Evolutionary conservation across 2,113 vertebrate species (phyloP), one percentile per base, ranked within the genome.

Genomic region (Empidonax traillii): DNA sequence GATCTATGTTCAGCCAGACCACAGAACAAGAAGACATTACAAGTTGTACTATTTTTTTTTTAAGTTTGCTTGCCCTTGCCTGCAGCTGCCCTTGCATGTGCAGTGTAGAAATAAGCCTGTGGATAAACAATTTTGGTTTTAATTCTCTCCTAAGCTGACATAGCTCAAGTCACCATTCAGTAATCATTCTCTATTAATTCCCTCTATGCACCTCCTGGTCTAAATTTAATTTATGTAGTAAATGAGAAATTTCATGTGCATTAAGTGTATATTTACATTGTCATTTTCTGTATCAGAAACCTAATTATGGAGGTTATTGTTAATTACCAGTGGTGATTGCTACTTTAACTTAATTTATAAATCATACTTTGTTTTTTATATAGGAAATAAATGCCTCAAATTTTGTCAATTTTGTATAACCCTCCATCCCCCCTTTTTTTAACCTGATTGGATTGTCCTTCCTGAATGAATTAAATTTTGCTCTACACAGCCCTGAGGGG

Each of bases 221-320:
- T 87, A 97, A 96, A 95, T 96, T 98, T 97, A 97, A 91, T 95
- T 98, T 97, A 90, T 97, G 88, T 97, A 98, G 98, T 96, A 77
- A 97, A 97, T 96, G 95, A 98, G 92, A 96, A 93, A 92, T 82
- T 98, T 89, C 90, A 82, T 97, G 97, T 96, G 94, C 96, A 96
- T 98, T 97, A 95, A 97, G 72, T 97, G 96, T 98, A 96, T 97
- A 96, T 97, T 98, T 97, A 97, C 96, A 92, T 98, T 98, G 96
- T 97, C 97, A 97, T 97, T 98, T 98, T 98, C 97, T 98, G 98
- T 98, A 98, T 98, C 97, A 98, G 93, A 98, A 98, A 90, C 94
- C 96, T 98, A 96, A 97, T 97, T 96, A 95, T 95, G 90, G 91
- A 98, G 93, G 97, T 97, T 97, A 96, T 85, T 98, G 97, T 98